Evolutionary conservation across 2,888 invertebrate species (phyloP).

Genomic region (Julus scanicus): DNA sequence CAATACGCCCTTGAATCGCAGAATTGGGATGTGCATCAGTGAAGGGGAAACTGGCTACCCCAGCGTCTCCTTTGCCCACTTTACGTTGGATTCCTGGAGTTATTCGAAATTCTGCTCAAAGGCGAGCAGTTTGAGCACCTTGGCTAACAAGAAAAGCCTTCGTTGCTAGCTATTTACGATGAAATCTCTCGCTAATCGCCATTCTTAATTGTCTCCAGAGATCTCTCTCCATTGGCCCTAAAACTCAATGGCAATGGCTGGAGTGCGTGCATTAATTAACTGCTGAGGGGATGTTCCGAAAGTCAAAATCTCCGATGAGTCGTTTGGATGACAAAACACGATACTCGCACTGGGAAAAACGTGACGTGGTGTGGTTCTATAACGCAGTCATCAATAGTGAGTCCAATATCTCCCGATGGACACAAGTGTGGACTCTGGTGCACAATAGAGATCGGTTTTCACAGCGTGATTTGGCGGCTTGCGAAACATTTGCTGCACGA

Average conservation of each 20-base stretch:
- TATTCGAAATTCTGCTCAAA: background rate
- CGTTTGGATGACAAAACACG: background rate
- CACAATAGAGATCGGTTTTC: background rate
- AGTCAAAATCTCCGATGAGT: background rate
- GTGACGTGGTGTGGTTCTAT: background rate
- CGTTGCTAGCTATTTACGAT: background rate
- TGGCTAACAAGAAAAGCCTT: constrained; percentile 19
- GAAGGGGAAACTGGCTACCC: background rate
- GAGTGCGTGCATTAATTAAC: constrained; percentile 43
- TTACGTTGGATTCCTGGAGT: background rate
- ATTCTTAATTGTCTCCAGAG: constrained; percentile 45
- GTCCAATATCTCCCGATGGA: background rate
- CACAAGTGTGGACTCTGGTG: background rate
- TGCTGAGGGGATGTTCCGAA: background rate
- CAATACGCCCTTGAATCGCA: constrained; percentile 1
- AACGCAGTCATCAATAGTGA: background rate
- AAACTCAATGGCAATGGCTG: constrained; percentile 44
- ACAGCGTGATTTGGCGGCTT: background rate
- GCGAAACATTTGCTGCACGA: background rate
- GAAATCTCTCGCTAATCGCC: constrained; percentile 43
- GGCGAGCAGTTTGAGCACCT: background rate
- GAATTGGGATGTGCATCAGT: constrained; percentile 12
- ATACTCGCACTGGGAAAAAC: background rate
- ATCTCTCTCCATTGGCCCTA: constrained; percentile 38
- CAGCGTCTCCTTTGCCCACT: background rate